These are phyloP conservation scores for Hyla sarda DNA, from an alignment of 2,113 vertebrate species.

Conservation along the genomic window DNA sequence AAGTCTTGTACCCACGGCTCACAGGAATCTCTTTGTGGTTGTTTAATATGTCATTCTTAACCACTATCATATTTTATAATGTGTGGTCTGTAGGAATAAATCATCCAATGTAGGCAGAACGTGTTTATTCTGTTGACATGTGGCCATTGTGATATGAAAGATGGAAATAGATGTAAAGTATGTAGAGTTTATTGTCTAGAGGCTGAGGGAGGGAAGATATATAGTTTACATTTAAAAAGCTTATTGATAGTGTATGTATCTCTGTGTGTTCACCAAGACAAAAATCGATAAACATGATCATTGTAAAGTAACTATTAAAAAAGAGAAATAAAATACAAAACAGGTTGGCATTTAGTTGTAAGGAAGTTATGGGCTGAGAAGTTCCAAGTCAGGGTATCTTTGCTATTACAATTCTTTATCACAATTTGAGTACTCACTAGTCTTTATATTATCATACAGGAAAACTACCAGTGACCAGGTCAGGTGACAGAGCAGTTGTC, in stretches of 20 bases:
- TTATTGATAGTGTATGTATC: neutral
- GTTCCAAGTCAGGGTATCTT: no score
- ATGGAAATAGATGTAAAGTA: constrained; percentile 24
- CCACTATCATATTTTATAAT: neutral
- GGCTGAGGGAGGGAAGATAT: neutral
- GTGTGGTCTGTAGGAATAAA: neutral
- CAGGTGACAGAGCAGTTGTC: no score
- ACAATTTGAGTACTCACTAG: no score
- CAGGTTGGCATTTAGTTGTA: no score
- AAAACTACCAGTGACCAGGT: no score
- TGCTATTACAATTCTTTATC: no score
- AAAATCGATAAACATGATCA: no score
- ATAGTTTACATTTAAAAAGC: neutral
- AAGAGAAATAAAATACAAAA: no score
- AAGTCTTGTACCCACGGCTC: no score
- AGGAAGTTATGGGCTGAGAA: no score
- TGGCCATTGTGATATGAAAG: constrained; percentile 2
- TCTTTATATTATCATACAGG: no score
- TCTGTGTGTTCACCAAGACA: neutral
- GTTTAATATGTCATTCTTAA: neutral
- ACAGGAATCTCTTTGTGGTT: neutral
- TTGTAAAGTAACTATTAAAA: no score
- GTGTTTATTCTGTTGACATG: neutral
- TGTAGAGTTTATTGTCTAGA: neutral
- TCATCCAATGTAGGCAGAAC: neutral